These are phyloP conservation scores for Agrilus mali DNA, from an alignment of 2,888 invertebrate genomes.

Conservation along the genomic window DNA sequence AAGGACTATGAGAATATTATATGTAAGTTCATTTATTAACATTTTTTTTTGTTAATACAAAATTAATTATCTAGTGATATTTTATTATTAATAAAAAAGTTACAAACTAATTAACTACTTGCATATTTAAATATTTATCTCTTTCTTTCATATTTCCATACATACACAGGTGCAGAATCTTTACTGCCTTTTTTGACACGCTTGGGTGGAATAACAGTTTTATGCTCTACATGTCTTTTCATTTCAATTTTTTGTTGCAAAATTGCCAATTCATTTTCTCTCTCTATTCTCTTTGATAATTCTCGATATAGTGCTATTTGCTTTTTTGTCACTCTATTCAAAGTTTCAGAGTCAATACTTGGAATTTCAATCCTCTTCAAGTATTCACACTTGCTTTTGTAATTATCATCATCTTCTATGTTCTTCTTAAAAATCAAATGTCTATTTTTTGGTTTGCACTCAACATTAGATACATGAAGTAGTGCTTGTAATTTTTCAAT, in stretches of 20 bases:
- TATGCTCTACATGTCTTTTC: constrained; percentile 52
- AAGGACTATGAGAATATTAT: constrained; percentile 6
- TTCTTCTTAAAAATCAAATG: constrained; percentile 70
- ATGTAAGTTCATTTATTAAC: no score
- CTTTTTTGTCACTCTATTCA: constrained; percentile 39
- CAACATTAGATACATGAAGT: constrained; percentile 70
- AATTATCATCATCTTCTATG: constrained; percentile 37
- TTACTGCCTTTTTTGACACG: constrained; percentile 50
- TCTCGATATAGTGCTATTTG: constrained; percentile 57
- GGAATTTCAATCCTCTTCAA: constrained; percentile 48
- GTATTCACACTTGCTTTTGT: constrained; percentile 56
- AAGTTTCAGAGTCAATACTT: constrained; percentile 41
- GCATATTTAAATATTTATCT: constrained; percentile 36
- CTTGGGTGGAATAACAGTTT: constrained; percentile 49
- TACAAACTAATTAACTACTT: neutral
- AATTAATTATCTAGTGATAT: no score
- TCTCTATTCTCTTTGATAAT: constrained; percentile 58
- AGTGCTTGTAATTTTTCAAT: constrained; percentile 61
- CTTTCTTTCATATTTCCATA: constrained; percentile 73
- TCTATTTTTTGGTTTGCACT: constrained; percentile 53
- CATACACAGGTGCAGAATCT: constrained; percentile 58
- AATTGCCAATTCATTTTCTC: constrained; percentile 62
- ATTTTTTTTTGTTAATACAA: no score
- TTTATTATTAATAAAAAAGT: neutral
- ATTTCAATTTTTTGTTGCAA: constrained; percentile 71